Evolutionary conservation across 2,888 invertebrate species (phyloP).

Genomic region (Lasioglossum lativentre): DNA sequence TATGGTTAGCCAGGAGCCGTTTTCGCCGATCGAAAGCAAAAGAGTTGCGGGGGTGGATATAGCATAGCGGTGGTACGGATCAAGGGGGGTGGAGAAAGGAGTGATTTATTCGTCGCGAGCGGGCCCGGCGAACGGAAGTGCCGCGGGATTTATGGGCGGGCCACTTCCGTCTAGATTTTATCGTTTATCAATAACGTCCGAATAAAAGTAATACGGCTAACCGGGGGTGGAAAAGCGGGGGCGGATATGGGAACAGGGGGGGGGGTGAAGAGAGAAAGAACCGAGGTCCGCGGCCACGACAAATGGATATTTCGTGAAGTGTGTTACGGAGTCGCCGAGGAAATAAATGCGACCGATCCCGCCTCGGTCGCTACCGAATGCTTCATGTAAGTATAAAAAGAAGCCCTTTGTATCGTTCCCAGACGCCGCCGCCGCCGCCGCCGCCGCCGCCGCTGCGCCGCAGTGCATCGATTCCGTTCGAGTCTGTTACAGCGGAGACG

Average conservation of each 20-base stretch:
- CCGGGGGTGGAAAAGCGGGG: constrained; percentile 7
- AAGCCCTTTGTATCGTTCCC: constrained; percentile 37
- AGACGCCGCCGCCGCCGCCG: constrained; percentile 19
- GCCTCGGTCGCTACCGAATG: constrained; percentile 25
- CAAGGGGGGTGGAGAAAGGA: constrained; percentile 43
- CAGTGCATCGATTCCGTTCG: constrained; percentile 41
- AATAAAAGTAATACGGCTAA: constrained; percentile 70
- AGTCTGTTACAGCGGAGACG: constrained; percentile 25
- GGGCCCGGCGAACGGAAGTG: constrained; percentile 79
- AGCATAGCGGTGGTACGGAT: neutral
- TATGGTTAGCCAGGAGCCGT: constrained; percentile 65
- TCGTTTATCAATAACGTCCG: constrained; percentile 80
- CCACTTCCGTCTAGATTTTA: constrained; percentile 79
- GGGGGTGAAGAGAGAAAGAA: neutral
- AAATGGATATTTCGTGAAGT: constrained; percentile 73
- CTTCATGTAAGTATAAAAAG: constrained; percentile 38
- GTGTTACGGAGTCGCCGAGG: constrained; percentile 66
- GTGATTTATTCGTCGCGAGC: constrained; percentile 80
- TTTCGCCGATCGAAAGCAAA: constrained; percentile 43
- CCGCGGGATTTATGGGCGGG: constrained; percentile 77
- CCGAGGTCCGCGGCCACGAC: constrained; percentile 56
- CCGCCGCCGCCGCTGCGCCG: constrained; percentile 4
- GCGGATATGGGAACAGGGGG: neutral
- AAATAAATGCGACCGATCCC: constrained; percentile 62
- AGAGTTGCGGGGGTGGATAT: neutral